Conservation (phyloP, 2,797 vertebrate genomes). For the Aeoliscus strigatus region DNA sequence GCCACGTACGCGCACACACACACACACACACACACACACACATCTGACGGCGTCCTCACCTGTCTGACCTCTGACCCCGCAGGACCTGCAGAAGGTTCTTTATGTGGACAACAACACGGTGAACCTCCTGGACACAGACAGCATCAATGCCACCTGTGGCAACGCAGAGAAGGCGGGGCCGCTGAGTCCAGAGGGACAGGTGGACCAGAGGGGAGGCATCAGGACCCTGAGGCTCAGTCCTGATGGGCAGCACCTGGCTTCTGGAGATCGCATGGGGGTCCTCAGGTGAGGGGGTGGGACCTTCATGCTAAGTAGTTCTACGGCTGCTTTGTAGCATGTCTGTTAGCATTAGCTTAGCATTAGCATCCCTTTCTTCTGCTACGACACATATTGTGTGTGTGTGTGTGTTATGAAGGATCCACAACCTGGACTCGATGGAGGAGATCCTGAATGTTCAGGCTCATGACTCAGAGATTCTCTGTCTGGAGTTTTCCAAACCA, state of each 20-base stretch:
- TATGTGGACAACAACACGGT: conserved; percentile 80
- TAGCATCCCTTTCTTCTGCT: too few species aligned
- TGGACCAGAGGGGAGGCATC: conserved; percentile 83
- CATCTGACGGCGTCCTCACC: too few species aligned
- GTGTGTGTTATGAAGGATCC: conserved; percentile 74
- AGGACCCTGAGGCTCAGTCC: conserved; percentile 90
- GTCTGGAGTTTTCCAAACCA: conserved; percentile 91
- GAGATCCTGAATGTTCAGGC: conserved; percentile 90
- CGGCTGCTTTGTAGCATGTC: too few species aligned
- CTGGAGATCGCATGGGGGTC: conserved; percentile 89
- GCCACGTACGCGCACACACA: conserved; percentile 75
- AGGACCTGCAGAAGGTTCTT: conserved; percentile 91
- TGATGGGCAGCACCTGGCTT: conserved; percentile 91
- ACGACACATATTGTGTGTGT: too few species aligned
- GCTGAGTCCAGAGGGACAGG: conserved; percentile 77
- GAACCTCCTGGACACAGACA: conserved; percentile 81
- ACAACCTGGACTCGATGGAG: conserved; percentile 81
- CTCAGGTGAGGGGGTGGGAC: conserved; percentile 78
- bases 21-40: neutral
- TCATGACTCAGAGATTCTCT: conserved; percentile 93
- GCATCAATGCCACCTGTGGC: conserved; percentile 58
- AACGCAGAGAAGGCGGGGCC: conserved; percentile 76
- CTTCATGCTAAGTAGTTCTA: too few species aligned
- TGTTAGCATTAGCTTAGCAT: too few species aligned
- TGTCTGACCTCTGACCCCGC: neutral